These are phyloP conservation scores for Myotis pilosus DNA, from an alignment of 2,797 vertebrate species.

Conservation along the genomic window DNA sequence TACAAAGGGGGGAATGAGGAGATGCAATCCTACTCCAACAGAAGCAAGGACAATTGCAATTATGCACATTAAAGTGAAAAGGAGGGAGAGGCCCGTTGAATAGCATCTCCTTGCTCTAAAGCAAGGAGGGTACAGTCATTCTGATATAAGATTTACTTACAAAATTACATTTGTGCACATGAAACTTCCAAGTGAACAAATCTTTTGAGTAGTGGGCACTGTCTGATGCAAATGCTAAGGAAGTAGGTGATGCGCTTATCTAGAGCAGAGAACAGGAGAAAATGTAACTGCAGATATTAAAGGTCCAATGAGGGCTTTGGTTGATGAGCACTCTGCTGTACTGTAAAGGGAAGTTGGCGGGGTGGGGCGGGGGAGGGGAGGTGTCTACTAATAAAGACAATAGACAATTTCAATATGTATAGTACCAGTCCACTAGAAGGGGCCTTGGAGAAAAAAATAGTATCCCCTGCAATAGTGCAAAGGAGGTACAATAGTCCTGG, in stretches of 20 bases:
- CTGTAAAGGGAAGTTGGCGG: background rate
- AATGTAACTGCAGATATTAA: background rate
- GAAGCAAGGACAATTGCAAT: background rate
- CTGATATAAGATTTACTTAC: background rate
- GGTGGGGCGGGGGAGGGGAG: background rate
- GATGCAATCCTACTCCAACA: background rate
- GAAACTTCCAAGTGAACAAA: slow-evolving; percentile 5
- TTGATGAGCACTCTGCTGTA: background rate
- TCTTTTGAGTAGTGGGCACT: background rate
- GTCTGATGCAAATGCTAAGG: background rate
- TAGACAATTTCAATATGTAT: background rate
- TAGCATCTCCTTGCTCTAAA: slow-evolving; percentile 23
- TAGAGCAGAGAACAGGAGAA: background rate
- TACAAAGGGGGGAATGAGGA: background rate
- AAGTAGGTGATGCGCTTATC: background rate
- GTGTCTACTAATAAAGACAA: background rate
- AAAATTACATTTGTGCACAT: background rate
- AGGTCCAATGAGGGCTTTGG: background rate
- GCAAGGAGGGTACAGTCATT: background rate
- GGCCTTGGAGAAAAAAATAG: background rate
- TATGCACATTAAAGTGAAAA: background rate
- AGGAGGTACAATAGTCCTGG: background rate
- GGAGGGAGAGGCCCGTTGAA: background rate
- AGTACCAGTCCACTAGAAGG: background rate
- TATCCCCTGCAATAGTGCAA: slow-evolving; percentile 10